Conservation (phyloP, 2,797 vertebrate genomes). For the Thaleichthys pacificus region DNA sequence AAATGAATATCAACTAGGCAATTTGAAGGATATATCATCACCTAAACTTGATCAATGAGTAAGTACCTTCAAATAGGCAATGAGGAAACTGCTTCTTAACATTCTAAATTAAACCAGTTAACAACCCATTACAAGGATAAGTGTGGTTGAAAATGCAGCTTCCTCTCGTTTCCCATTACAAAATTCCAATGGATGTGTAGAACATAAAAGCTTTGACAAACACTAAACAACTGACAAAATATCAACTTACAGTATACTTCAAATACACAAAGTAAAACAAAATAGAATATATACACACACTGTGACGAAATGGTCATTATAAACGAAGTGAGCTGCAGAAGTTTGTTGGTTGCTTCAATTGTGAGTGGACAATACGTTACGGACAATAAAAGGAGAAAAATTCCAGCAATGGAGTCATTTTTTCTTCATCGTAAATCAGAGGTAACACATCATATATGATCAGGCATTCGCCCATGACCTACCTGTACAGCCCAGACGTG, state of each 20-base stretch:
- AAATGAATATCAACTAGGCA: too few relatives aligned
- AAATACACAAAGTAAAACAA: neutral
- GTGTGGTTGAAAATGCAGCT: slow-evolving; percentile 46
- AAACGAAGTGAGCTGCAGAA: neutral
- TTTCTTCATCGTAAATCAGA: too few relatives aligned
- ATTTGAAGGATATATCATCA: slow-evolving; percentile 38
- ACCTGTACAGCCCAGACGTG: too few relatives aligned
- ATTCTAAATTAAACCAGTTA: neutral
- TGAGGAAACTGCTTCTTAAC: neutral
- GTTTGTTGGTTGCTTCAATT: neutral
- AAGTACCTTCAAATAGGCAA: neutral
- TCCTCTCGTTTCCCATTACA: neutral
- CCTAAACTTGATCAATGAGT: slow-evolving; percentile 53
- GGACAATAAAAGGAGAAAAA: too few relatives aligned
- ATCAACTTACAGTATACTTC: neutral
- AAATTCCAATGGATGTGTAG: too few relatives aligned
- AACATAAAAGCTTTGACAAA: slow-evolving; percentile 45
- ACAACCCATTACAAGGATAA: slow-evolving; percentile 10
- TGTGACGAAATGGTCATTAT: neutral
- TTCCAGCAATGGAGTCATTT: too few relatives aligned
- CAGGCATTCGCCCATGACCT: too few relatives aligned
- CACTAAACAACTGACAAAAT: slow-evolving; percentile 50
- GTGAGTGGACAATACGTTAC: neutral
- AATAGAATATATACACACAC: neutral
- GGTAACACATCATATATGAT: too few relatives aligned